A percentile compares a stretch with the other conserved stretches of the same genome.
Evolutionary conservation across 2,888 invertebrate species (phyloP).

Genomic region (Sinodicranocentrus sp.): DNA sequence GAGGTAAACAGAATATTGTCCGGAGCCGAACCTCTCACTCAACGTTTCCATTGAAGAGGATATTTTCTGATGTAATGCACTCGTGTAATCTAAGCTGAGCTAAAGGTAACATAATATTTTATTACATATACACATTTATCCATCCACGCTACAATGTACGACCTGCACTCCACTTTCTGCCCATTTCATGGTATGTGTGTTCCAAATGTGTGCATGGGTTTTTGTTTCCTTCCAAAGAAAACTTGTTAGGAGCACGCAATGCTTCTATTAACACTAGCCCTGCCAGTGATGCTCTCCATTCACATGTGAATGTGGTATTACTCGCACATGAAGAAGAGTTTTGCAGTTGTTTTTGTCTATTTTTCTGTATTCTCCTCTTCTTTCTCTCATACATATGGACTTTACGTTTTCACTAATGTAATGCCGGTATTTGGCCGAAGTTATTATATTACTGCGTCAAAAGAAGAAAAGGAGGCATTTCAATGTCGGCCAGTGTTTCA

Average conservation of each 20-base stretch:
- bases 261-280: constrained; percentile 9
- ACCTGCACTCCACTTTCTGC: neutral
- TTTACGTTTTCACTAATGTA: neutral
- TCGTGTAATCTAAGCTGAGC: neutral
- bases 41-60: neutral
- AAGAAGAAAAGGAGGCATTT: too few species aligned
- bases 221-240: neutral
- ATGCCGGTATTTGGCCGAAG: neutral
- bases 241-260: constrained; percentile 18
- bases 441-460: neutral
- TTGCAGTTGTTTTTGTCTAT: neutral
- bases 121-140: neutral
- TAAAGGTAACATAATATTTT: constrained; percentile 10
- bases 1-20: neutral
- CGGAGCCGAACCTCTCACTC: neutral
- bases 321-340: neutral
- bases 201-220: too few species aligned
- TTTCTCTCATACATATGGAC: neutral
- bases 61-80: neutral
- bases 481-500: neutral
- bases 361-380: neutral
- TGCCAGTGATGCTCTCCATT: too few species aligned
- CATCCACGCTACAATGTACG: too few species aligned
- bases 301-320: too few species aligned
- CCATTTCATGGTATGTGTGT: too few species aligned